A percentile compares a stretch with the other conserved stretches of the same genome.
Conservation (phyloP, 2,888 invertebrate species). For the Dolichomitus sp. region DNA sequence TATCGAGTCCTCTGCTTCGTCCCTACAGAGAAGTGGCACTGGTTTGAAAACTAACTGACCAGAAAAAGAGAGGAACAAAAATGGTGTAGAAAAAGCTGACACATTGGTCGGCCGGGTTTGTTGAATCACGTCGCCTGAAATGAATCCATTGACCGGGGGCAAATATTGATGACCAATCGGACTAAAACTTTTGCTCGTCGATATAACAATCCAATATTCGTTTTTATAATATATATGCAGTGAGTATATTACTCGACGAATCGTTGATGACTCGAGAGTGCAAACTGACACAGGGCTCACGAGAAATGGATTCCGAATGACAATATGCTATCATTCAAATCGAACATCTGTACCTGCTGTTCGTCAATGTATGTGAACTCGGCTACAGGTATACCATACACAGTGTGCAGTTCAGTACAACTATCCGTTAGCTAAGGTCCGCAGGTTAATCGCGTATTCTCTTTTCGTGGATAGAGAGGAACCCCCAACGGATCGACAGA, state of each 20-base stretch:
- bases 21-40: constrained; percentile 51
- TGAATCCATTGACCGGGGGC: constrained; percentile 58
- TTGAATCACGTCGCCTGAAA: constrained; percentile 33
- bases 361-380: constrained; percentile 29
- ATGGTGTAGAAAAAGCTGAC: constrained; percentile 28
- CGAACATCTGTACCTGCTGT: constrained; percentile 48
- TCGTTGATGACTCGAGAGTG: constrained; percentile 34
- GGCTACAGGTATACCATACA: constrained; percentile 10
- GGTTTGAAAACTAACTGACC: constrained; percentile 59
- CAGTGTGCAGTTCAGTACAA: constrained; percentile 4
- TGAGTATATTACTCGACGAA: constrained; percentile 36
- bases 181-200: constrained; percentile 34
- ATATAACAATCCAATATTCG: constrained; percentile 55
- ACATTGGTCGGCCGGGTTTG: constrained; percentile 19
- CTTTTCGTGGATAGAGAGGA: constrained; percentile 76
- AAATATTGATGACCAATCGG: constrained; percentile 71
- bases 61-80: constrained; percentile 61
- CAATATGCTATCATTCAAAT: constrained; percentile 35
- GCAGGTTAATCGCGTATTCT: constrained; percentile 82
- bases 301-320: constrained; percentile 40
- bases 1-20: constrained; percentile 34
- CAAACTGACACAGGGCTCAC: constrained; percentile 20
- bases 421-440: constrained; percentile 61
- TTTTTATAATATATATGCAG: constrained; percentile 41
- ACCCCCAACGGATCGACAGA: constrained; percentile 78